Conservation (phyloP, 2,113 vertebrate genomes). For the Zapus hudsonius region DNA sequence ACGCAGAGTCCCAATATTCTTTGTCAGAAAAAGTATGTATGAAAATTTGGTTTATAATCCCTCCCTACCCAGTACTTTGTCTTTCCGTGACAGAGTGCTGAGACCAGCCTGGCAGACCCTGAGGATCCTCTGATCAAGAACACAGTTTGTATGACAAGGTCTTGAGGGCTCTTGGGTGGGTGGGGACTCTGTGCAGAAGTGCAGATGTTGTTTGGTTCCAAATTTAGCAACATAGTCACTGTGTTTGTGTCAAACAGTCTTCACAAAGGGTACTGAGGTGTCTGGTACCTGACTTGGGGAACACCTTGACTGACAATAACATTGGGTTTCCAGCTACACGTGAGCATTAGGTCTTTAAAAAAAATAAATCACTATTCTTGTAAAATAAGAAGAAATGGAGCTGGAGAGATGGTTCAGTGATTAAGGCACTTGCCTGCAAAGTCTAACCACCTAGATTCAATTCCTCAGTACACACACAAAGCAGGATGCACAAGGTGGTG, state of each 20-base stretch:
- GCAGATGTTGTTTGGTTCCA: neutral
- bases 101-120: neutral
- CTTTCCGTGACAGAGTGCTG: neutral
- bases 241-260: neutral
- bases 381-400: neutral
- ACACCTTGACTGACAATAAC: neutral
- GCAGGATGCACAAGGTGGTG: too few relatives aligned
- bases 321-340: neutral
- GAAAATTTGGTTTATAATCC: slow-evolving; percentile 2
- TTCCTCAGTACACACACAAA: too few relatives aligned
- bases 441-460: too few relatives aligned
- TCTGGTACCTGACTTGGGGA: neutral
- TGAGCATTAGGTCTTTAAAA: neutral
- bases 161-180: neutral
- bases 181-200: neutral
- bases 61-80: too few relatives aligned
- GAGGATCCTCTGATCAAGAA: neutral
- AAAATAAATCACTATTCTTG: neutral
- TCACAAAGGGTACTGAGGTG: neutral
- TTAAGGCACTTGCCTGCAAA: too few relatives aligned
- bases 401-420: too few relatives aligned
- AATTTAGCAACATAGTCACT: neutral
- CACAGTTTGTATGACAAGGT: neutral
- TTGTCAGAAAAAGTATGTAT: neutral
- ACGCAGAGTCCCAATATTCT: neutral